Percentiles rank a stretch among this genome's conserved stretches.
Conservation (phyloP, 2,113 vertebrate genomes). For the Zootoca vivipara region DNA sequence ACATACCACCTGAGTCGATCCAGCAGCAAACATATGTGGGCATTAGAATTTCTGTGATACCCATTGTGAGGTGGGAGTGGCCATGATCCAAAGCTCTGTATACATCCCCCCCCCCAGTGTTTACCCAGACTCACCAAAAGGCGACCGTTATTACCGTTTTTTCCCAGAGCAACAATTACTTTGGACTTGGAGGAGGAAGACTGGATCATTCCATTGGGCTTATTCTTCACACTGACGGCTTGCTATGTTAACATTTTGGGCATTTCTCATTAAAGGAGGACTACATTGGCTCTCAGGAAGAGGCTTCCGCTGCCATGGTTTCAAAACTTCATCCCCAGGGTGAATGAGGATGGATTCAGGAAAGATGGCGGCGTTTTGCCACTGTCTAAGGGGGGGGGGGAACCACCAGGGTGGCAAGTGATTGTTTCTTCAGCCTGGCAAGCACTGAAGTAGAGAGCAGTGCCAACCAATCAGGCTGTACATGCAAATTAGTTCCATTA, state of each 20-base stretch:
- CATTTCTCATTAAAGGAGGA: background rate
- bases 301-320: background rate
- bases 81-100: too few species aligned
- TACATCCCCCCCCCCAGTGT: background rate
- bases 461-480: conserved; percentile 9
- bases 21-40: background rate
- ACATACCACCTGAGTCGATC: too few species aligned
- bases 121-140: background rate
- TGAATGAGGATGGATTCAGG: background rate
- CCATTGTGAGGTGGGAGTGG: too few species aligned
- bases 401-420: background rate
- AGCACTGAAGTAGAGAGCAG: background rate
- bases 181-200: background rate
- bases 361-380: background rate
- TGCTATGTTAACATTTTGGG: conserved; percentile 4
- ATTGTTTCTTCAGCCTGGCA: conserved; percentile 17
- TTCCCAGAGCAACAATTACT: background rate
- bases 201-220: conserved; percentile 6
- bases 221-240: background rate
- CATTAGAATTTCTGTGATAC: background rate
- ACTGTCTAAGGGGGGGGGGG: background rate
- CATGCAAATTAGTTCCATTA: conserved; percentile 10
- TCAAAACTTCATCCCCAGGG: background rate
- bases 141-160: background rate
- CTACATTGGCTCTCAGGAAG: background rate